These are phyloP conservation scores for Sweltsa coloradensis DNA, from an alignment of 1,140 invertebrate genomes.

Conservation along the genomic window DNA sequence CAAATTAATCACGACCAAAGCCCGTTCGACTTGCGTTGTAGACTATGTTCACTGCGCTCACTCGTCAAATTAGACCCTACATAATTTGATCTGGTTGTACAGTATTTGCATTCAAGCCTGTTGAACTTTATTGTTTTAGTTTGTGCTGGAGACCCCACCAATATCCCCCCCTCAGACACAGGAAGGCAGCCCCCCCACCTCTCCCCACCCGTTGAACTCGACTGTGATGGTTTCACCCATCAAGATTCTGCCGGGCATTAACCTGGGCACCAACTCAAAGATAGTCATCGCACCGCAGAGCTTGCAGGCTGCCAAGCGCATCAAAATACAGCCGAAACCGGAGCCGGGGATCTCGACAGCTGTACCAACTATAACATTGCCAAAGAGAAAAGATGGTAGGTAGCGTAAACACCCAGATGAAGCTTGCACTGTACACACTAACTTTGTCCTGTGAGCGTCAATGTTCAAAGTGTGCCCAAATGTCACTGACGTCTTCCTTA, in stretches of 20 bases:
- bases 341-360: neutral
- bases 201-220: constrained; percentile 19
- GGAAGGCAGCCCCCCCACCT: constrained; percentile 11
- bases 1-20: no score
- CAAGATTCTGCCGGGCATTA: constrained; percentile 2
- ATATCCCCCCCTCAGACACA: constrained; percentile 28
- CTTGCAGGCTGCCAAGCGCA: constrained; percentile 1
- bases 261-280: constrained; percentile 7
- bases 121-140: constrained; percentile 19
- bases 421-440: no score
- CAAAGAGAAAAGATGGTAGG: constrained; percentile 9
- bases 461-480: no score
- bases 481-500: no score
- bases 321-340: constrained; percentile 10
- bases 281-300: constrained; percentile 4
- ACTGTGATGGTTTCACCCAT: constrained; percentile 5
- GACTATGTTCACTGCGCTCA: no score
- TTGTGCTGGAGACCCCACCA: constrained; percentile 26
- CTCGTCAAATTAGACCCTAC: no score
- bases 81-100: no score
- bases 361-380: constrained; percentile 2
- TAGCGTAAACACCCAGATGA: no score
- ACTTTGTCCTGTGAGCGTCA: no score
- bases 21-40: no score
- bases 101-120: no score